Evolutionary conservation across 2,113 vertebrate species (phyloP), one percentile per base, ranked within the genome.

Genomic region (Sterrhoptilus dennistouni): DNA sequence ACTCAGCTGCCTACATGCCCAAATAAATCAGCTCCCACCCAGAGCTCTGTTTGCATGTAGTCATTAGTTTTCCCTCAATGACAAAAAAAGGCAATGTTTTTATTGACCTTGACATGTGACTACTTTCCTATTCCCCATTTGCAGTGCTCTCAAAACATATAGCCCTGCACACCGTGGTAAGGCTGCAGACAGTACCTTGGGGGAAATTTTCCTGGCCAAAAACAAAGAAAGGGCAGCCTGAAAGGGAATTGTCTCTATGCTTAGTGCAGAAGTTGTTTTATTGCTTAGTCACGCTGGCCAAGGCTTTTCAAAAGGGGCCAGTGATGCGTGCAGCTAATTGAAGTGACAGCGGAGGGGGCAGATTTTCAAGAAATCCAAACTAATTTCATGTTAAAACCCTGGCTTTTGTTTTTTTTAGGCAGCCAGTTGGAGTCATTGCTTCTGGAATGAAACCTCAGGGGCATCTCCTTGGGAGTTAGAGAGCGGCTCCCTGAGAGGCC

Each of bases 21-120:
- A 88, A 86, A 95, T 91, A 96, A 93, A 95, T 94, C 91, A 86
- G 85, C 74, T 93, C 71, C 84, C 57, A 87, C 93, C 59, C 72
- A 56, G 59, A 49, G 69, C 79, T 94, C 91, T 60, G 68, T 91
- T 96, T 91, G 84, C 87, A 87, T 66, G 59, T 50, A 93, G 90
- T 74, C 87, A 47, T 96, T 85, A 89, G 36, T 85, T 94, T 94
- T 94, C 81, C 36, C 40, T 79, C 66, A 56, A 56, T 66, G 88
- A 74, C 68, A 88, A 88, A 90, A 92, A 89, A 42, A 54, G 28
- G 71, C 52, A 59, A 33, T 74, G 71, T 91, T 95, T 91, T 93
- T 77, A 94, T 86, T 84, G 88, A 90, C 90, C 76, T 89, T 92
- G 83, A 87, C 76, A 9, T 52, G 68, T 61, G 76, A 88, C 79